Conservation (phyloP, 2,113 vertebrate species). For the Oceanodroma tethys region DNA sequence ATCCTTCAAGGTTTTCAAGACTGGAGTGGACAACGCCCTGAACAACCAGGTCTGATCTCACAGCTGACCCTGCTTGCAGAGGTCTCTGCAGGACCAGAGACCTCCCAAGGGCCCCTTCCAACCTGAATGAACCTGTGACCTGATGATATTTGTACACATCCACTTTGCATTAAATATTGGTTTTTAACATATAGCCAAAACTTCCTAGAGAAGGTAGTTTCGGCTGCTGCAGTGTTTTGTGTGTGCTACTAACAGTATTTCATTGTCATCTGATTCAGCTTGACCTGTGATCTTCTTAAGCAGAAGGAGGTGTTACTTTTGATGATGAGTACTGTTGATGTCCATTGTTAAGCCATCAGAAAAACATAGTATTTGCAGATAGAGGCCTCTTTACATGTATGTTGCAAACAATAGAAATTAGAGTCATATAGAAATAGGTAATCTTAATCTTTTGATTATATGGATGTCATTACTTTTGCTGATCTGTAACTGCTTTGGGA, state of each 20-base stretch:
- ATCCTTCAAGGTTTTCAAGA: background rate
- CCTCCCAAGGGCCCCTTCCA: background rate
- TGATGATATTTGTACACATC: background rate
- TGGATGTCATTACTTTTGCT: background rate
- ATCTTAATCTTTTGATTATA: background rate
- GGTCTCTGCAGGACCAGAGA: background rate
- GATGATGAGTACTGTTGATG: background rate
- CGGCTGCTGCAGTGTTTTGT: background rate
- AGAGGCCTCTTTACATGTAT: background rate
- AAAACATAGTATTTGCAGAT: background rate
- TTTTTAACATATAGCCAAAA: background rate
- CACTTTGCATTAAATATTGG: background rate
- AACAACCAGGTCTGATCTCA: background rate
- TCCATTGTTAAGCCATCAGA: background rate
- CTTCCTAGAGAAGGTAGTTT: background rate
- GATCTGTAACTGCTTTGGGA: background rate
- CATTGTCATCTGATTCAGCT: background rate
- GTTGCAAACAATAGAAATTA: background rate
- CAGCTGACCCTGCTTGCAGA: background rate
- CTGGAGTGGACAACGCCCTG: no score
- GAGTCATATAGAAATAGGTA: background rate
- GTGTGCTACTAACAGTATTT: background rate
- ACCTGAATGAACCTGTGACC: background rate
- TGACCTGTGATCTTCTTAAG: background rate
- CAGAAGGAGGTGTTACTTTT: background rate